Base-by-base conservation (phyloP, 2,888 invertebrate genomes). In the Zele albiditarsus region DNA sequence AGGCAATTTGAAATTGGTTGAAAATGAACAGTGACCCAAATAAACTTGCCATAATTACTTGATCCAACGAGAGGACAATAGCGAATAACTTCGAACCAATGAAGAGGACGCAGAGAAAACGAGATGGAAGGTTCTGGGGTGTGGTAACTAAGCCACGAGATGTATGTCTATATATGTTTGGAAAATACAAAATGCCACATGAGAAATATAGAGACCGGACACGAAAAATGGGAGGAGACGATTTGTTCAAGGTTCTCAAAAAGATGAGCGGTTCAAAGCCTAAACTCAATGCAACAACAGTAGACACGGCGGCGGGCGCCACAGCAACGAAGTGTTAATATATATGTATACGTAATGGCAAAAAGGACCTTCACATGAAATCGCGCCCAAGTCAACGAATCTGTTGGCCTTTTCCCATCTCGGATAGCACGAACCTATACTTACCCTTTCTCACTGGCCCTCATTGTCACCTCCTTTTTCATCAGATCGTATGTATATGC, bases 361-460 rank as follows among this genome's bases (percentile, higher is more conserved):
- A 71, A 53, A 73, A 69, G 71, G 79, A 81, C 80, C 80, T 81
- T 82, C 79, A 81, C 79, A 77, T 78, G 77, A 80, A 80, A 75
- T 77, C 73, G 74, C 81, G 80, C 81, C 80, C 76, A 77, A 85
- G 85, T 86, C 86, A 86, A 87, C 87, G 86, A 87, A 86, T 87
- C 85, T 82, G 86, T 81, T 86, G 85, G 86, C 84, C 86, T 80
- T 80, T 82, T 81, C 82, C 79, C 82, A 81, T 81, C 79, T 79
- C 77, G 81, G 80, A 77, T 77, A 77, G 77, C 75, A 69, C 75
- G 74, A 78, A 76, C 69, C 78, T 65, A 23, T 62, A 27, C 3
- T 38, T 12, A 31, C 28, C 70, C 27, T 28, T 68, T 49, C 62
- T 53, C 42, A 57, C 57, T 69, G 57, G 49, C 67, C 25, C 42